Conservation (phyloP, 2,888 invertebrate species). For the Drosophila meridionalis region DNA sequence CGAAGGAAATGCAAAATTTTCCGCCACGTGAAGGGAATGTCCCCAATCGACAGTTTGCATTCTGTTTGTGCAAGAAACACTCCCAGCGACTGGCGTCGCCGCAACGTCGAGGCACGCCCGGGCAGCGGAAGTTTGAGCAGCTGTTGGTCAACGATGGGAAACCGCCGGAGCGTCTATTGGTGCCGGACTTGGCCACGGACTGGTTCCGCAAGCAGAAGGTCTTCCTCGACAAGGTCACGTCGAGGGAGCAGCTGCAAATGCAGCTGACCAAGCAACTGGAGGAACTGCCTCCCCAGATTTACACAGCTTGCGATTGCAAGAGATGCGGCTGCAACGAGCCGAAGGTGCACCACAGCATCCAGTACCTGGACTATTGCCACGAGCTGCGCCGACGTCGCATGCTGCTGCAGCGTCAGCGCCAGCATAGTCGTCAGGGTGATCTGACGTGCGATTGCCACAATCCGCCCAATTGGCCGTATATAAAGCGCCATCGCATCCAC, state of each 20-base stretch:
- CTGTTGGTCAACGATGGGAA: constrained; percentile 26
- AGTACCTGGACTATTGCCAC: constrained; percentile 33
- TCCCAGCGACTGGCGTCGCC: background rate
- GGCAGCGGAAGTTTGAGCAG: constrained; percentile 44
- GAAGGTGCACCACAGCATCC: constrained; percentile 24
- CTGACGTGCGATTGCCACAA: constrained; percentile 14
- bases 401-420: constrained; percentile 34
- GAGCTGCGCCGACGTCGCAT: constrained; percentile 23
- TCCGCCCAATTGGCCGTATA: constrained; percentile 12
- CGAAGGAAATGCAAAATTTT: constrained; percentile 36
- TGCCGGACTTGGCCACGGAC: constrained; percentile 70
- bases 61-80: constrained; percentile 11
- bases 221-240: constrained; percentile 46
- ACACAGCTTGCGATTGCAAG: constrained; percentile 3
- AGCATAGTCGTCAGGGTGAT: constrained; percentile 7
- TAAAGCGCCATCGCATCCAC: background rate
- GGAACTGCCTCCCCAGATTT: background rate
- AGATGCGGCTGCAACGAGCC: constrained; percentile 7
- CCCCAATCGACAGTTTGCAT: background rate
- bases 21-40: constrained; percentile 29
- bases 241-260: constrained; percentile 34
- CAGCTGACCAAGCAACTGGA: background rate
- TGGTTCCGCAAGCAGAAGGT: constrained; percentile 72
- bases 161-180: constrained; percentile 51
- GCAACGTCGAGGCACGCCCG: background rate